Percentiles rank a stretch among this genome's conserved stretches.
Evolutionary conservation across 2,888 invertebrate species (phyloP).

Genomic region (Andrena haemorrhoa): DNA sequence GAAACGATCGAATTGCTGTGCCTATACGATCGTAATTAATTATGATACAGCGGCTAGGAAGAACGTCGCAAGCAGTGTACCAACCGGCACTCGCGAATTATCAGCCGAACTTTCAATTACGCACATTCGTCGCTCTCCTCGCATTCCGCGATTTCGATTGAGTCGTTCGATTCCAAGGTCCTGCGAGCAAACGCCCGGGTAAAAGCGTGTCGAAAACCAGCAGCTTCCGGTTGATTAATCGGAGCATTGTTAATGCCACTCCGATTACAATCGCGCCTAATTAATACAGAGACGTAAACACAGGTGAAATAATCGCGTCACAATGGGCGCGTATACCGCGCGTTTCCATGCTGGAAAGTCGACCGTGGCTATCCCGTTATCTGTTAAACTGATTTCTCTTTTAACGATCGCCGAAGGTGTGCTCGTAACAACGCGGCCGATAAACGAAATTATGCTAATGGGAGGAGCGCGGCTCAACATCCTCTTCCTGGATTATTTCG

Average conservation of each 20-base stretch:
- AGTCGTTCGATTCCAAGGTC: conserved; percentile 12
- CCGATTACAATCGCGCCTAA: conserved; percentile 27
- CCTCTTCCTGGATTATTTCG: conserved; percentile 58
- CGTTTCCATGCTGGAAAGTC: conserved; percentile 30
- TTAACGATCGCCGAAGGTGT: not conserved
- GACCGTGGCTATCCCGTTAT: conserved; percentile 1
- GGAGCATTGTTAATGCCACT: conserved; percentile 11
- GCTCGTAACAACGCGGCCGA: not conserved
- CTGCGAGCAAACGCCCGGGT: not conserved
- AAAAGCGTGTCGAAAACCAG: conserved; percentile 24
- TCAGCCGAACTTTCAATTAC: too few relatives aligned
- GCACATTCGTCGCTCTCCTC: not conserved
- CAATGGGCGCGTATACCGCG: not conserved
- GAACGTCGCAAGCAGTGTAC: too few relatives aligned
- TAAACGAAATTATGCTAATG: conserved; percentile 40
- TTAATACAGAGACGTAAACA: conserved; percentile 43
- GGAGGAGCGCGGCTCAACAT: conserved; percentile 23
- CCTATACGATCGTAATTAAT: not conserved
- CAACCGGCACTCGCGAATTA: too few relatives aligned
- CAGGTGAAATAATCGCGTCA: conserved; percentile 5
- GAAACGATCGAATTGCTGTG: conserved; percentile 24
- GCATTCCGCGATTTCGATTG: conserved; percentile 1
- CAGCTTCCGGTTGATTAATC: not conserved
- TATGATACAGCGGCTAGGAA: too few relatives aligned
- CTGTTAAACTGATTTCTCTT: conserved; percentile 20